Base-by-base conservation (phyloP, 2,888 invertebrate genomes). In the Lithophane semibrunnea region DNA sequence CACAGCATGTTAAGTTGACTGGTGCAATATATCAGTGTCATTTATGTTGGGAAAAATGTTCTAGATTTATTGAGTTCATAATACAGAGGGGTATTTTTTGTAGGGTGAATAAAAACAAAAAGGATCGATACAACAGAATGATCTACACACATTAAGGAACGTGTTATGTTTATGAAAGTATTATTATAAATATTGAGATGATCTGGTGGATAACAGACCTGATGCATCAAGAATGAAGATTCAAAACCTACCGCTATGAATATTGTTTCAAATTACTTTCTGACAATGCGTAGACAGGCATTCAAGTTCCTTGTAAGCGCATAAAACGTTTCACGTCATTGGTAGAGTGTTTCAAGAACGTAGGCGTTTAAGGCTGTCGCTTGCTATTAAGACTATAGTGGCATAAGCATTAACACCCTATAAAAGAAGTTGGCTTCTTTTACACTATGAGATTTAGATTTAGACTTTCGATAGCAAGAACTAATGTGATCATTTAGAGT, bases 1-100 rank as follows among this genome's bases (percentile, higher is more conserved):
- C 84, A 73, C 80, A 77, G 76, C 81, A 85, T 84, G 77, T 86
- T 82, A 88, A 86, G 82, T 88, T 83, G 75, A 82, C 85, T 77
- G 75, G 65, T 75, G 82, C 68, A 72, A 84, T 77, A 76, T 56
- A 74, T 86, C 77, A 77, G 75, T 79, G 82, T 73, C 82, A 65
- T 79, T 84, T 79, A 68, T 49, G 60, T 65, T 75, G 69, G 65
- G 24, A 84, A 83, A 81, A 82, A 81, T 81, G 63, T 52, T 67
- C 83, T 69, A 24, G 72, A 78, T 84, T 85, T 85, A 84, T 85
- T 71, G 85, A 75, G 42, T 75, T 72, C 71, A 42, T 75, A 72
- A 75, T 72, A 61, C 44, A 5, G 8, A 49, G 18, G n/a, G 37
- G 61, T 75, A 24, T 52, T 66, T 79, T 75, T 67, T 52, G 16